These are phyloP conservation scores for Chironomus tentans DNA, from an alignment of 2,888 invertebrate genomes.

Conservation along the genomic window DNA sequence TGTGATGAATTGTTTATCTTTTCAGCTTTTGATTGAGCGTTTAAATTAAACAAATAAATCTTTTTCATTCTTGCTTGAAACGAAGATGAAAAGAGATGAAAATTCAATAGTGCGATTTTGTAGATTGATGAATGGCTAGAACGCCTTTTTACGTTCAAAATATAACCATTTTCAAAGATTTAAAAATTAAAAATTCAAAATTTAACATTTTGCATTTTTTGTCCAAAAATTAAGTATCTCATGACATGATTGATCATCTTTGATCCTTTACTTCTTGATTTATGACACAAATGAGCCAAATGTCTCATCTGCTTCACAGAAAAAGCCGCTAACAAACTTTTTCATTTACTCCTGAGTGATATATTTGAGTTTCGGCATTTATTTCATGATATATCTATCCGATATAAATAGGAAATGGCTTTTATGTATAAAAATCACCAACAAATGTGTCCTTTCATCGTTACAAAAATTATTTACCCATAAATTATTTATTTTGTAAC, in stretches of 20 bases:
- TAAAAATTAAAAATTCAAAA: background rate
- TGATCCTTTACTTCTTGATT: no score
- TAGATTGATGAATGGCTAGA: no score
- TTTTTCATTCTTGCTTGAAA: background rate
- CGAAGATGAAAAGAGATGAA: no score
- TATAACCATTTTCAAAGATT: background rate
- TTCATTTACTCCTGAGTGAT: background rate
- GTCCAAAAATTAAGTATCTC: no score
- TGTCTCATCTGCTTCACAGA: background rate
- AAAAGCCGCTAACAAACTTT: constrained; percentile 1
- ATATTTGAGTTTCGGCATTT: constrained; percentile 2
- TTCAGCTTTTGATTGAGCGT: background rate
- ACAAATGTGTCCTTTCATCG: background rate
- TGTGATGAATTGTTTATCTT: constrained; percentile 18
- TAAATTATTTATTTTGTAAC: constrained; percentile 18
- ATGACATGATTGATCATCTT: no score
- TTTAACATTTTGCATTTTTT: no score
- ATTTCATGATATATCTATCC: background rate
- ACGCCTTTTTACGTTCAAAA: no score
- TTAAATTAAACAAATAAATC: constrained; percentile 10
- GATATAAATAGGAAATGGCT: background rate
- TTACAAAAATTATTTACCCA: constrained; percentile 2
- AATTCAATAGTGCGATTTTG: no score
- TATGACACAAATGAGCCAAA: no score
- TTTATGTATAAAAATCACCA: background rate